Percentiles rank a stretch among this genome's conserved stretches.
These are phyloP conservation scores for Magallana ariakensis DNA, from an alignment of 1,140 invertebrate genomes.

Conservation along the genomic window DNA sequence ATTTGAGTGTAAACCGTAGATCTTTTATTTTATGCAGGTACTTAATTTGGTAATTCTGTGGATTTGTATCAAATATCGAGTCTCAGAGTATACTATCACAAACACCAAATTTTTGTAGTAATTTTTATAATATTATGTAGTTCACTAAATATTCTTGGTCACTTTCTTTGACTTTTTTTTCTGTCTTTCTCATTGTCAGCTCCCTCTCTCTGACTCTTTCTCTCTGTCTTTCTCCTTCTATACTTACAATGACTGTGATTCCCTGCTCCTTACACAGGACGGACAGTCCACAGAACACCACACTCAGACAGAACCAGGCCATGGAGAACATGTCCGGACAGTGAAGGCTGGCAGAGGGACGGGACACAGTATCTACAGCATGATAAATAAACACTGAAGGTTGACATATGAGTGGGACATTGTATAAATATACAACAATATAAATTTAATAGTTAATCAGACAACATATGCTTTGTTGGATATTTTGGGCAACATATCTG, in stretches of 20 bases:
- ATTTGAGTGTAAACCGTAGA: too few relatives aligned
- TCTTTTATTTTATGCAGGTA: too few relatives aligned
- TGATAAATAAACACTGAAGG: neutral
- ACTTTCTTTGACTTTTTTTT: neutral
- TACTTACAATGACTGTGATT: conserved; percentile 89
- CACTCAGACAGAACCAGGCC: conserved; percentile 60
- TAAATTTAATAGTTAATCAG: too few relatives aligned
- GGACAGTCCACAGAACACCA: conserved; percentile 79
- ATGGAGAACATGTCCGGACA: conserved; percentile 65
- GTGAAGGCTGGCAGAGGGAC: neutral
- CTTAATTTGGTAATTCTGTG: too few relatives aligned
- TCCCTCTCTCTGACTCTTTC: neutral
- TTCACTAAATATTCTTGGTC: too few relatives aligned
- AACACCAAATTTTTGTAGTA: too few relatives aligned
- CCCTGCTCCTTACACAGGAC: conserved; percentile 97
- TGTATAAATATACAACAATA: too few relatives aligned
- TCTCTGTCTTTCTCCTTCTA: conserved; percentile 82
- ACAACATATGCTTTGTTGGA: too few relatives aligned
- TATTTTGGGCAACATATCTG: too few relatives aligned
- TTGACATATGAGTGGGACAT: neutral
- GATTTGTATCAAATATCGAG: too few relatives aligned
- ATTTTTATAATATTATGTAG: neutral
- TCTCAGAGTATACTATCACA: too few relatives aligned
- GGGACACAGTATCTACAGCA: neutral
- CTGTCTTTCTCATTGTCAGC: too few relatives aligned